phyloP scores from a whole-genome alignment of 2,888 invertebrate genomes.

The Philereme vetulata region DNA sequence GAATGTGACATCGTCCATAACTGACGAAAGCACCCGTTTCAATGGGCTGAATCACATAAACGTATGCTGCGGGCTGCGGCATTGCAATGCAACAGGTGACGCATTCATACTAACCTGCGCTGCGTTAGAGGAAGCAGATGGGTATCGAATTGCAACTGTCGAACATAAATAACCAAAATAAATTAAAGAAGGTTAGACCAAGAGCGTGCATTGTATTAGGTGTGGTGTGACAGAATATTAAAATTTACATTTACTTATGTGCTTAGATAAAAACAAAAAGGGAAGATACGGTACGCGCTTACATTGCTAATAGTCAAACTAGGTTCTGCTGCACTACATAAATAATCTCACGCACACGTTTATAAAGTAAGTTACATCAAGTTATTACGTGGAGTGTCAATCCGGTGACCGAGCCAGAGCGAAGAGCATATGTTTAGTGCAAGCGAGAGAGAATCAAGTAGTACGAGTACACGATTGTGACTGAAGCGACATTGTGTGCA shows the following conservation, averaged over 20 bases:
- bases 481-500: no score
- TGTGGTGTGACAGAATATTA: slow-evolving; percentile 1
- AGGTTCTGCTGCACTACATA: no score
- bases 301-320: no score
- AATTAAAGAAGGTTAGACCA: slow-evolving; percentile 1
- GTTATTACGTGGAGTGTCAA: no score
- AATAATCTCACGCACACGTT: no score
- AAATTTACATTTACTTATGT: slow-evolving; percentile 6
- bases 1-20: slow-evolving; percentile 36
- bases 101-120: slow-evolving; percentile 49
- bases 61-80: slow-evolving; percentile 45
- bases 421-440: no score
- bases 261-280: no score
- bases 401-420: no score
- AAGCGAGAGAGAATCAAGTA: no score
- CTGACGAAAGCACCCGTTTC: slow-evolving; percentile 45
- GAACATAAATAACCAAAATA: slow-evolving; percentile 1
- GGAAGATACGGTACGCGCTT: no score
- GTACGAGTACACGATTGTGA: no score
- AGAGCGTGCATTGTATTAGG: not conserved
- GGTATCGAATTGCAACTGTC: slow-evolving; percentile 13
- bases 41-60: slow-evolving; percentile 61
- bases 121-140: slow-evolving; percentile 30
- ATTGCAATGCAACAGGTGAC: slow-evolving; percentile 62
- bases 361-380: no score